A percentile compares a stretch with the other conserved stretches of the same genome.
These are phyloP conservation scores for Spisula subtruncata DNA, from an alignment of 2,888 invertebrate genomes.

Conservation along the genomic window DNA sequence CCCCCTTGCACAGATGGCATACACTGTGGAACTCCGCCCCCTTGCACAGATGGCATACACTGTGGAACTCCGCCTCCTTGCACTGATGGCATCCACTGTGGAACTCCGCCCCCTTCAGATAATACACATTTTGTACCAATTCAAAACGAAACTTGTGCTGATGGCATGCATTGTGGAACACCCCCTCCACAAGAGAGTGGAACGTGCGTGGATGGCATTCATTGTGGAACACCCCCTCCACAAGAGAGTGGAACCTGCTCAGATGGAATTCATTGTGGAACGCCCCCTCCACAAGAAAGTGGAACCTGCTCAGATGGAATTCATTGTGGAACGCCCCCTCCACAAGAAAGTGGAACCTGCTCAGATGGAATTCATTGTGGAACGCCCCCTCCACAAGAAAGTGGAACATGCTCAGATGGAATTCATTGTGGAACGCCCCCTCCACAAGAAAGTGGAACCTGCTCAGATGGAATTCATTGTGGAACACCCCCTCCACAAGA, in stretches of 20 bases:
- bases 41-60: conserved; percentile 67
- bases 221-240: conserved; percentile 70
- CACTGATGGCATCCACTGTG: conserved; percentile 66
- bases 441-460: conserved; percentile 55
- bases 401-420: conserved; percentile 69
- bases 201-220: conserved; percentile 67
- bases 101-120: conserved; percentile 51
- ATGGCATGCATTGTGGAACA: conserved; percentile 69
- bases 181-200: conserved; percentile 62
- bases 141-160: conserved; percentile 44
- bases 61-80: conserved; percentile 66
- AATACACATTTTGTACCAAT: conserved; percentile 56
- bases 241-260: conserved; percentile 47
- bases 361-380: conserved; percentile 71
- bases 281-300: conserved; percentile 60
- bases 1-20: conserved; percentile 65
- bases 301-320: conserved; percentile 66
- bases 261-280: conserved; percentile 69
- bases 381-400: conserved; percentile 70
- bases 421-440: conserved; percentile 70
- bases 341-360: conserved; percentile 53
- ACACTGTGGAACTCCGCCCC: conserved; percentile 68
- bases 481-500: conserved; percentile 61
- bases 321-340: conserved; percentile 72
- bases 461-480: conserved; percentile 66